A percentile compares a stretch with the other conserved stretches of the same genome.
Conservation (phyloP, 2,113 vertebrate species). For the Sterna hirundo region DNA sequence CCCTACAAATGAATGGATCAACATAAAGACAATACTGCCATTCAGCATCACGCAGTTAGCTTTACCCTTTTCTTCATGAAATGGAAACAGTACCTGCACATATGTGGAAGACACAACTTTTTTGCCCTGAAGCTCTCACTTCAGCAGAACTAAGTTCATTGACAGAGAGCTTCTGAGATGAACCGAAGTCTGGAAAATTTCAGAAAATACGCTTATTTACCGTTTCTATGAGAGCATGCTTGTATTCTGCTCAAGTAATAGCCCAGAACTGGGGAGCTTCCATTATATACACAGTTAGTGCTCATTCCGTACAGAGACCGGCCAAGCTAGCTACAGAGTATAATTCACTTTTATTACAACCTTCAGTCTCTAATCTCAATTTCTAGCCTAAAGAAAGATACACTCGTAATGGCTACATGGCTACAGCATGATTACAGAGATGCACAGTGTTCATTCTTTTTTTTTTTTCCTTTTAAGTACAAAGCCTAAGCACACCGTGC, state of each 20-base stretch:
- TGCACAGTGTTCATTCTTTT: background rate
- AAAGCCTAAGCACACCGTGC: background rate
- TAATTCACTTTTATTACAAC: constrained; percentile 51
- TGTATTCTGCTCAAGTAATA: background rate
- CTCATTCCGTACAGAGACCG: background rate
- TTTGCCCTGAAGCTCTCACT: background rate
- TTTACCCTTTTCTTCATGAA: background rate
- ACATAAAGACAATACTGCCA: background rate
- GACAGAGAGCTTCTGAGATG: background rate
- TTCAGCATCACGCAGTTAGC: background rate
- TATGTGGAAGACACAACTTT: background rate
- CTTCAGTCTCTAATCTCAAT: constrained; percentile 17
- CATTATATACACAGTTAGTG: background rate
- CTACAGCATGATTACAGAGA: constrained; percentile 17
- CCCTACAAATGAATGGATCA: background rate
- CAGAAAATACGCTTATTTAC: background rate
- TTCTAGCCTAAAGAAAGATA: constrained; percentile 38
- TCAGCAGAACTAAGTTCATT: background rate
- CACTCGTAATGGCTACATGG: background rate
- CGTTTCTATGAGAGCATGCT: background rate
- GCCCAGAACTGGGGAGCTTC: background rate
- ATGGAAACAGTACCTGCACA: background rate
- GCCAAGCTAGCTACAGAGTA: background rate
- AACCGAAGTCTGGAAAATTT: background rate
- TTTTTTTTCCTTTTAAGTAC: background rate